Conservation (phyloP, 30 jellyfish, hydroid and myxozoan genomes). For the Morbakka virulenta region DNA sequence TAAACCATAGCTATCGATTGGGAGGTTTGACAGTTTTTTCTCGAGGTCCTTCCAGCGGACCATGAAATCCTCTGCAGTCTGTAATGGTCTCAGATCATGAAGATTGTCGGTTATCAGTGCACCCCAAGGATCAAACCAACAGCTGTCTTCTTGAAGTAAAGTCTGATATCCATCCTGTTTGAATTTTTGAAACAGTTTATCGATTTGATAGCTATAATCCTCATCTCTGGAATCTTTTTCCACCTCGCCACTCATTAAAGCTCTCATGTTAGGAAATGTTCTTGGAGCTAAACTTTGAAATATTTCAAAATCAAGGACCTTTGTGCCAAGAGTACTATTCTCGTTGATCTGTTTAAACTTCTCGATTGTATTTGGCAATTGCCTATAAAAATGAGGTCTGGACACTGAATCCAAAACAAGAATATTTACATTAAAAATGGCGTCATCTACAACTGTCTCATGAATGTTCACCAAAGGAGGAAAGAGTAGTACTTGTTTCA, state of each 20-base stretch:
- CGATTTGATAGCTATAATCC: conserved; percentile 61
- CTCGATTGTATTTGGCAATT: conserved; percentile 73
- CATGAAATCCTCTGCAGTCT: conserved; percentile 31
- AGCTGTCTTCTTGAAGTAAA: conserved; percentile 93
- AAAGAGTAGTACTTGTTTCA: conserved; percentile 76
- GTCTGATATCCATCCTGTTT: conserved; percentile 81
- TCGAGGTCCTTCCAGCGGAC: conserved; percentile 73
- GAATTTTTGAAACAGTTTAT: conserved; percentile 55
- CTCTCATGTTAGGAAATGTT: conserved; percentile 96
- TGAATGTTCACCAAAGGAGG: conserved; percentile 66
- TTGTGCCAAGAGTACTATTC: not conserved
- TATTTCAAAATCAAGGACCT: conserved; percentile 76
- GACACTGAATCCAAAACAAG: conserved; percentile 91
- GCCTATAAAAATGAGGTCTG: conserved; percentile 89
- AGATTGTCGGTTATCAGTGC: conserved; percentile 84
- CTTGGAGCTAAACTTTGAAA: conserved; percentile 97
- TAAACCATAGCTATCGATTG: conserved; percentile 79
- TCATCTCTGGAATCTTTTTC: conserved; percentile 88
- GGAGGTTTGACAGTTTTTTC: conserved; percentile 50
- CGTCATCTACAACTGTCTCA: conserved; percentile 11
- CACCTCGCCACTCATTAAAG: conserved; percentile 91
- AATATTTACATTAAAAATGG: conserved; percentile 58
- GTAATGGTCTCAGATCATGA: conserved; percentile 64
- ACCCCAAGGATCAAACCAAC: conserved; percentile 99
- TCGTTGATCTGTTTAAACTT: conserved; percentile 26